Evolutionary conservation across 2,888 invertebrate species (phyloP).

Genomic region (Melitaea athalia): DNA sequence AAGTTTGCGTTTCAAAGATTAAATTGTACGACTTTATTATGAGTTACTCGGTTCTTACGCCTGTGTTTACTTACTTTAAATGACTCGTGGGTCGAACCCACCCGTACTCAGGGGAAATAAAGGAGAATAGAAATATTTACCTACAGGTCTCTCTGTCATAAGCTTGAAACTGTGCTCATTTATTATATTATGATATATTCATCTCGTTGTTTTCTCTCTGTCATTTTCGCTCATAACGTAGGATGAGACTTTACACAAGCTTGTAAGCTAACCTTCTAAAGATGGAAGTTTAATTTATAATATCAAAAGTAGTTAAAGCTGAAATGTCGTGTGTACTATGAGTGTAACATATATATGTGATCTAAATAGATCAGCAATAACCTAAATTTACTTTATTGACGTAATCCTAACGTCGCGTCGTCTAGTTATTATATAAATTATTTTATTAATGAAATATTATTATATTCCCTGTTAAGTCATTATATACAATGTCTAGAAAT

Average conservation of each 20-base stretch:
- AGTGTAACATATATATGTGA: too few relatives aligned
- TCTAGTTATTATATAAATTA: too few relatives aligned
- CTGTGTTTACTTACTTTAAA: slow-evolving; percentile 58
- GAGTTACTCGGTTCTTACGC: slow-evolving; percentile 59
- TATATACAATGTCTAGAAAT: too few relatives aligned
- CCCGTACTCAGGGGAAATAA: slow-evolving; percentile 63
- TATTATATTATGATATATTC: slow-evolving; percentile 25
- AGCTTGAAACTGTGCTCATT: slow-evolving; percentile 34
- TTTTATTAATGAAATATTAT: too few relatives aligned
- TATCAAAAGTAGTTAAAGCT: neutral
- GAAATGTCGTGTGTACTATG: too few relatives aligned
- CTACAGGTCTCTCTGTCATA: slow-evolving; percentile 52
- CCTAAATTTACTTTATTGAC: too few relatives aligned
- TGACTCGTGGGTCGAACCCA: slow-evolving; percentile 62
- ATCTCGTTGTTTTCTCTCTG: neutral
- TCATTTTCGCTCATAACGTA: slow-evolving; percentile 2
- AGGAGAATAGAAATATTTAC: slow-evolving; percentile 59
- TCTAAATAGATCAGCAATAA: too few relatives aligned
- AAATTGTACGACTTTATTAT: slow-evolving; percentile 63
- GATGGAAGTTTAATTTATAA: neutral
- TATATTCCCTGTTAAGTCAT: too few relatives aligned
- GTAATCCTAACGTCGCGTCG: too few relatives aligned
- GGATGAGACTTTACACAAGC: neutral
- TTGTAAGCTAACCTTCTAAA: neutral
- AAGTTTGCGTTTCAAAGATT: slow-evolving; percentile 50